Evolutionary conservation across 2,797 vertebrate genomes (phyloP), one percentile per base, ranked within the genome.

Genomic region (Lepilemur ruficaudatus): DNA sequence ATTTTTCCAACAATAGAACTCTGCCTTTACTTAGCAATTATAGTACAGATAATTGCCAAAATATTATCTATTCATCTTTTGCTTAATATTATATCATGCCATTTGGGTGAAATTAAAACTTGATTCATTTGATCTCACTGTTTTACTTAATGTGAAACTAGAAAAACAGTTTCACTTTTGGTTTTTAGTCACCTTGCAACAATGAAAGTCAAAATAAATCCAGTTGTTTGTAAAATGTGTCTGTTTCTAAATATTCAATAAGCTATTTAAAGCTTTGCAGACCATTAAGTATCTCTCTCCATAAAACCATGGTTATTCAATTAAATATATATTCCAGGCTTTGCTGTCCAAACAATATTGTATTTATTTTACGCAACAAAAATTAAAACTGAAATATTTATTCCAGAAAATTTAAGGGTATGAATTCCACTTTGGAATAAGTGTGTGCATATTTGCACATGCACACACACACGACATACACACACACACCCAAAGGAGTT

Each of bases 331-430:
- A n/a, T 67, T 85, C 55, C 13, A 35, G 63, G 96, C 73, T 96
- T 92, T 65, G 14, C 50, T 90, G 65, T 93, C 90, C 81, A 96
- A 61, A 95, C 88, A 95, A 57, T 65, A 93, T 18, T 89, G 22
- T 22, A 83, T 76, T 69, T 96, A 96, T 97, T 92, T 89, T 91
- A 61, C 17, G 48, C 79, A 89, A 94, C 4, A 9, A 88, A 75
- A 97, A 93, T 84, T 55, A 96, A 95, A 98, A 85, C 2, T 32
- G 17, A 93, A 93, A 90, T 94, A 93, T 83, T 88, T 35, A 87
- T 48, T 69, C 81, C 93, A 78, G 72, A 95, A 95, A 95, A 80
- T 38, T 12, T 46, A 50, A 90, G 91, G 43, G 25, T 50, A n/a
- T 52, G 35, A 41, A 28, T 83, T 41, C 30, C 7, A n/a, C 20